Conservation (phyloP, 2,797 vertebrate species). For the Bothrops alternatus region DNA sequence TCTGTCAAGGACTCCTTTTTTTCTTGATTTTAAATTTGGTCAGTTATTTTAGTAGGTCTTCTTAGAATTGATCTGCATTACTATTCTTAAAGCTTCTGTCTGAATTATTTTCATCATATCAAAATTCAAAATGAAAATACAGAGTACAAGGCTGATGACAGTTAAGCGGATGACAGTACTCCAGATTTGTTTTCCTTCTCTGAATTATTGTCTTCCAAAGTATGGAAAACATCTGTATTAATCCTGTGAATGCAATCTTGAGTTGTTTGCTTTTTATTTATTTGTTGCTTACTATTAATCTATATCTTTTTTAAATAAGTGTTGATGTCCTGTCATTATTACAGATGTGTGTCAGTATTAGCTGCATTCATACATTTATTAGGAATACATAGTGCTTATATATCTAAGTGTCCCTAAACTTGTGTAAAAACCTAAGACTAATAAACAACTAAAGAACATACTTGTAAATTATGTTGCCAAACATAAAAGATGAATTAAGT, state of each 20-base stretch:
- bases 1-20: neutral
- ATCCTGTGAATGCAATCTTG: neutral
- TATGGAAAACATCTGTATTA: neutral
- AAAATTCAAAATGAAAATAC: neutral
- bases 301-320: neutral
- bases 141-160: neutral
- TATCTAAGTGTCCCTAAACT: neutral
- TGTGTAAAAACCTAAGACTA: neutral
- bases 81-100: neutral
- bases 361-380: constrained; percentile 13
- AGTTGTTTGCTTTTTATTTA: neutral
- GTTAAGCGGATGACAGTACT: neutral
- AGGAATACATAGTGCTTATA: constrained; percentile 4
- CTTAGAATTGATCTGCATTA: neutral
- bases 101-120: neutral
- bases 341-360: neutral
- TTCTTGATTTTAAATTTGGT: neutral
- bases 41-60: neutral
- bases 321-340: neutral
- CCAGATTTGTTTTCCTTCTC: neutral
- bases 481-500: neutral
- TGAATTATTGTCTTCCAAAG: neutral
- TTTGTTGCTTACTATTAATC: neutral
- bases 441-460: neutral
- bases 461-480: neutral